A percentile compares a stretch with the other conserved stretches of the same genome.
These are phyloP conservation scores for Hypotaenidia okinawae DNA, from an alignment of 2,797 vertebrate species.

Conservation along the genomic window DNA sequence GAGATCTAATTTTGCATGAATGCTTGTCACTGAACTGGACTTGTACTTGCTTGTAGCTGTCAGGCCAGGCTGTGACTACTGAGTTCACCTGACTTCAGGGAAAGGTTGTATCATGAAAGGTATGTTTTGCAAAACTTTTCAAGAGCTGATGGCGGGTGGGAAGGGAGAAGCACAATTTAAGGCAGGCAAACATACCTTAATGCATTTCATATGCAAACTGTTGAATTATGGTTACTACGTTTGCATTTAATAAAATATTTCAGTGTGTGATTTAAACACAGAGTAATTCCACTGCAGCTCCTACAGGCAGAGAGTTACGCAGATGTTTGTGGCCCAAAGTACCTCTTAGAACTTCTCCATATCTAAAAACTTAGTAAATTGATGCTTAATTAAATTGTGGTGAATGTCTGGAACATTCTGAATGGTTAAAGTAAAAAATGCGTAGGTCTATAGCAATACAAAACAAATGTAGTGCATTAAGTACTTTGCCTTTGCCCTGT, in stretches of 20 bases:
- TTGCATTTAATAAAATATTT: background rate
- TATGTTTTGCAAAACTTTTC: background rate
- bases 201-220: background rate
- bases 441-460: background rate
- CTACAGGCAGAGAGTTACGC: background rate
- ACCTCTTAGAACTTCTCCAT: background rate
- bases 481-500: conserved; percentile 28
- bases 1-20: background rate
- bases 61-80: background rate
- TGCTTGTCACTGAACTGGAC: background rate
- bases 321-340: background rate
- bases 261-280: background rate
- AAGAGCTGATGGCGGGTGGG: background rate
- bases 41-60: background rate
- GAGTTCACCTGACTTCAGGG: background rate
- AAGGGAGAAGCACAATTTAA: background rate
- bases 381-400: background rate
- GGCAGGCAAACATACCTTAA: background rate
- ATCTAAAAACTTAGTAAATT: background rate
- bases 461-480: conserved; percentile 23
- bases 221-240: background rate
- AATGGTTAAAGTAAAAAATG: conserved; percentile 26
- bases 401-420: background rate
- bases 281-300: background rate
- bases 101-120: background rate